Evolutionary conservation across 2,113 vertebrate species (phyloP).

Genomic region (Telmatochromis brachygnathus): DNA sequence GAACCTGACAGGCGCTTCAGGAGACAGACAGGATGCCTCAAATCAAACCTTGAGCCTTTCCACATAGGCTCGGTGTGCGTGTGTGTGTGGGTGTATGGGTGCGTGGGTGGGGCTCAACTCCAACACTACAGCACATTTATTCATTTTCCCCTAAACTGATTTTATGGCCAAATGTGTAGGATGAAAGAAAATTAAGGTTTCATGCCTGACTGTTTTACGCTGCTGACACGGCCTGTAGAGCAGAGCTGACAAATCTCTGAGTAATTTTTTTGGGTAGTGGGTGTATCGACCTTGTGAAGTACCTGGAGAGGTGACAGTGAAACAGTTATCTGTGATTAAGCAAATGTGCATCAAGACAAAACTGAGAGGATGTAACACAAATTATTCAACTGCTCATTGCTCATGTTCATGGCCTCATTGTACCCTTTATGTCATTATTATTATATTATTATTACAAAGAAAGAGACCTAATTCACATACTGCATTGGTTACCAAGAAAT

Average conservation of each 20-base stretch:
- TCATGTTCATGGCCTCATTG: neutral
- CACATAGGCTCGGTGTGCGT: neutral
- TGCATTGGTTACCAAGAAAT: neutral
- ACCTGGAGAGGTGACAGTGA: neutral
- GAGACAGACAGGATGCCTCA: constrained; percentile 5
- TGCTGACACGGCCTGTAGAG: neutral
- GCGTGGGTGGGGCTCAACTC: neutral
- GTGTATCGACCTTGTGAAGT: neutral
- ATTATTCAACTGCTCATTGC: neutral
- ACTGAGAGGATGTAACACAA: neutral
- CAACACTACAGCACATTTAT: neutral
- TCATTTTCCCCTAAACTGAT: neutral
- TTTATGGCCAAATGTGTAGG: neutral
- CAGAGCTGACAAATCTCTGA: neutral
- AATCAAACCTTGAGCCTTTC: neutral
- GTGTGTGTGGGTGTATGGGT: neutral
- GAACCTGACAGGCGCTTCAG: constrained; percentile 1
- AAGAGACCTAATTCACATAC: neutral
- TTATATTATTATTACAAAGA: neutral
- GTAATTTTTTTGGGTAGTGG: neutral
- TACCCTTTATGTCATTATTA: neutral
- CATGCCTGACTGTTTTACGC: neutral
- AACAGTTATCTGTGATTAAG: neutral
- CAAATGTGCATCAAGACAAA: neutral
- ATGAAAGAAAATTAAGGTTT: neutral